A percentile compares a stretch with the other conserved stretches of the same genome.
phyloP scores from a whole-genome alignment of 2,113 vertebrate species.

The Amia ocellicauda region DNA sequence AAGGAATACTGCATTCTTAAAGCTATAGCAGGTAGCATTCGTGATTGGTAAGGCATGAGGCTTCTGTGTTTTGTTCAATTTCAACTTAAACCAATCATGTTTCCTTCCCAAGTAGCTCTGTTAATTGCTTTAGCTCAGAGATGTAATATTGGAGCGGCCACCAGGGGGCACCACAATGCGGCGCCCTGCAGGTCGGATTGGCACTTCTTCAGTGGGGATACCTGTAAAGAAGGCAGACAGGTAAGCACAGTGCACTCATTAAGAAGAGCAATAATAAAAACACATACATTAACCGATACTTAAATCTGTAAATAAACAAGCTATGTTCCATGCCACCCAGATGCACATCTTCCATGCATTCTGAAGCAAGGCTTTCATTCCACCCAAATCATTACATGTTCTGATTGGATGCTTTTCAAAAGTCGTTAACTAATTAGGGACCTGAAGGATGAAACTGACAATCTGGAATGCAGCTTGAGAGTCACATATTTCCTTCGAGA shows the following conservation, averaged over 20 bases:
- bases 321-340: no score
- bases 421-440: no score
- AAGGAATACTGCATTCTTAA: slow-evolving; percentile 77
- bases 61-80: slow-evolving; percentile 75
- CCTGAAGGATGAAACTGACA: no score
- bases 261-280: no score
- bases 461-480: no score
- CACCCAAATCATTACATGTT: no score
- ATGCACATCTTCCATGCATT: no score
- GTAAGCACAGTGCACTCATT: neutral
- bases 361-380: no score
- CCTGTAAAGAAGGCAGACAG: slow-evolving; percentile 47
- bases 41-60: slow-evolving; percentile 97
- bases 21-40: slow-evolving; percentile 79
- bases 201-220: slow-evolving; percentile 64
- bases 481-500: no score
- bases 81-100: slow-evolving; percentile 57
- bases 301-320: no score
- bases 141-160: slow-evolving; percentile 96
- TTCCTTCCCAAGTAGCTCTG: slow-evolving; percentile 37
- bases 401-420: no score
- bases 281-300: no score
- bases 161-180: slow-evolving; percentile 91
- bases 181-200: slow-evolving; percentile 84
- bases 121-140: slow-evolving; percentile 80